Base-by-base conservation (phyloP, 2,888 invertebrate species). In the Elysia crispata region DNA sequence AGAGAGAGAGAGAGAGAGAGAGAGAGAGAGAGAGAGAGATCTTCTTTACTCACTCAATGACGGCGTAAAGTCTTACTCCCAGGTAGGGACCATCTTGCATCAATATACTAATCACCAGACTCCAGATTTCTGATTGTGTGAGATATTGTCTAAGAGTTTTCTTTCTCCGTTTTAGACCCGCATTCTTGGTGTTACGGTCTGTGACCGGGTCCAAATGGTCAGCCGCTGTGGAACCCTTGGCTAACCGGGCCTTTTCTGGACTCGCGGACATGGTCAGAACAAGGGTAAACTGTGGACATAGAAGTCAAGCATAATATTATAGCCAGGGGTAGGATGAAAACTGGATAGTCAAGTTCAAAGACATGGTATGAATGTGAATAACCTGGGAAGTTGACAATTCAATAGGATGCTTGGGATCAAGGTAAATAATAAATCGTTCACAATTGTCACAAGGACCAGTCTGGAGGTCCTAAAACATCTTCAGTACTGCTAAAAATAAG, bases 71-170 rank as follows among this genome's bases (percentile, higher is more conserved):
- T 6, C 92, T 83, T 1, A 91, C 80, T 8, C 81, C 81, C 11
- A 93, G 86, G 86, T 93, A 93, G 0, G 93, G 93, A 13, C 92
- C 91, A 82, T 93, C 93, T 85, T 93, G 93, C 41, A 93, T 86
- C 41, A 89, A 77, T 66, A 93, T 89, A 1, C 92, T 92, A 54
- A 92, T 87, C 5, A 92, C 41, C 30, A 93, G 91, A 33, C 92
- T 92, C 92, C 93, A 93, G 49, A 93, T 87, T 85, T 93, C 93
- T 0, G 83, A 76, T 62, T 83, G 77, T 23, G 83, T 81, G 30
- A 81, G 82, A 20, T 84, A 13, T 25, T 81, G 76, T 0, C 69
- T 67, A 18, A 69, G 33, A 1, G 23, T 25, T 78, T 15, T 77
- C 76, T 1, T 50, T 60, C 15, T 64, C 31, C 1, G 64, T 25